Evolutionary conservation across 2,797 vertebrate species (phyloP).

Genomic region (Eutrigla gurnardus): DNA sequence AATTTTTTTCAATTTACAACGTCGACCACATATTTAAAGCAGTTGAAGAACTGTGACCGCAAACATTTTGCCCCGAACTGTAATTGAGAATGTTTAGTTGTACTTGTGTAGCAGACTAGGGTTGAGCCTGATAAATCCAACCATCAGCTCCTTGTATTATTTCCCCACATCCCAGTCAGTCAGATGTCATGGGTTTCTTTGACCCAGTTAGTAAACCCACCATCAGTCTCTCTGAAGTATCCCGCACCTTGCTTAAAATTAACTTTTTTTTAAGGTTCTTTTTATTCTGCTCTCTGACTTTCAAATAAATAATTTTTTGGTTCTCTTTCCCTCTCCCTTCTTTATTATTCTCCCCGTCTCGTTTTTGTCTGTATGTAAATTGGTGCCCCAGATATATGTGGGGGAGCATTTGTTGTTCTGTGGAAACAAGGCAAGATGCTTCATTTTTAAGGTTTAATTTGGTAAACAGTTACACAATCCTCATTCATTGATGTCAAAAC

Average conservation of each 20-base stretch:
- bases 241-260: slow-evolving; percentile 47
- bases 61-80: not conserved
- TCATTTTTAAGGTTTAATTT: slow-evolving; percentile 24
- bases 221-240: slow-evolving; percentile 60
- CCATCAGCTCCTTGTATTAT: not conserved
- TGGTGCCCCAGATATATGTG: slow-evolving; percentile 56
- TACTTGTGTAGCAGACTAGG: not conserved
- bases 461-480: slow-evolving; percentile 5
- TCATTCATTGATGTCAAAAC: not conserved
- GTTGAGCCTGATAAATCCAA: not conserved
- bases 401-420: slow-evolving; percentile 24
- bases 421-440: not conserved
- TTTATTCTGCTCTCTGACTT: slow-evolving; percentile 34
- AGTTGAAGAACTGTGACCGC: not conserved
- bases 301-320: slow-evolving; percentile 37
- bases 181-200: slow-evolving; percentile 35
- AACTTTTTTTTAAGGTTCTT: slow-evolving; percentile 29
- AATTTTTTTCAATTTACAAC: not conserved
- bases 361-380: slow-evolving; percentile 59
- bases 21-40: not conserved
- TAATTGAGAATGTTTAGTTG: not conserved
- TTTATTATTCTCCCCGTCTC: slow-evolving; percentile 9
- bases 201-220: slow-evolving; percentile 58
- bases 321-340: slow-evolving; percentile 12
- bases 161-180: slow-evolving; percentile 52